Evolutionary conservation across 30 jellyfish, hydroid and myxozoan species (phyloP).

Genomic region (Aurelia aurita complex sp. Pacific): DNA sequence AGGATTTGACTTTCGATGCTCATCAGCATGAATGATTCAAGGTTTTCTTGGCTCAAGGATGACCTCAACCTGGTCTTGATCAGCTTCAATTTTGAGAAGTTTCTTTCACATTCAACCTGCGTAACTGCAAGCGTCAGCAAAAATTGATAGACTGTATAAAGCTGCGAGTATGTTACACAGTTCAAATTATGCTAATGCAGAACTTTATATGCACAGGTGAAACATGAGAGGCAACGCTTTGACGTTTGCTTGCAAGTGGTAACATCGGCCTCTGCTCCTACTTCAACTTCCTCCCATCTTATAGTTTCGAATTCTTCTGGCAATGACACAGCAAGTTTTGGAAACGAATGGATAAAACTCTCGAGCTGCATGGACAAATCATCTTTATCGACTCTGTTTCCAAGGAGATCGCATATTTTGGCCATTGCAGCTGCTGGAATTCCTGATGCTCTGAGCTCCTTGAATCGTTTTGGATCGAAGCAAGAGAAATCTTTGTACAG

Average conservation of each 20-base stretch:
- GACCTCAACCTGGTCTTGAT: slow-evolving; percentile 30
- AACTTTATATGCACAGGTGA: slow-evolving; percentile 48
- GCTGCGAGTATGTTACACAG: slow-evolving; percentile 8
- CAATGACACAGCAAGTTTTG: background rate
- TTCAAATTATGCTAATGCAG: slow-evolving; percentile 29
- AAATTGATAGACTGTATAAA: no score
- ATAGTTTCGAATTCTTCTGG: no score
- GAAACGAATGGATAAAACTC: background rate
- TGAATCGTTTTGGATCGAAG: slow-evolving; percentile 31
- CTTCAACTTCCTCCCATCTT: no score
- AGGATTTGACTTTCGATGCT: slow-evolving; percentile 33
- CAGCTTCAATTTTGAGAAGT: no score
- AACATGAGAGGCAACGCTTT: slow-evolving; percentile 3
- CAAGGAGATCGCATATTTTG: slow-evolving; percentile 16
- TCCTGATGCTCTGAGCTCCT: background rate
- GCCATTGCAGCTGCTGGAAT: slow-evolving; percentile 5
- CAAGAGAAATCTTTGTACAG: slow-evolving; percentile 58
- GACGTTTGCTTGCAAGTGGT: no score
- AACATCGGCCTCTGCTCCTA: no score
- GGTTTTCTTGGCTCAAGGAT: slow-evolving; percentile 20
- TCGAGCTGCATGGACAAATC: slow-evolving; percentile 38
- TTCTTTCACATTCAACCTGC: no score
- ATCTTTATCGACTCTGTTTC: slow-evolving; percentile 10
- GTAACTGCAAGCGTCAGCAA: no score
- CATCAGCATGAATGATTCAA: slow-evolving; percentile 47